Conservation (phyloP, 2,113 vertebrate species). For the Epinephelus moara region DNA sequence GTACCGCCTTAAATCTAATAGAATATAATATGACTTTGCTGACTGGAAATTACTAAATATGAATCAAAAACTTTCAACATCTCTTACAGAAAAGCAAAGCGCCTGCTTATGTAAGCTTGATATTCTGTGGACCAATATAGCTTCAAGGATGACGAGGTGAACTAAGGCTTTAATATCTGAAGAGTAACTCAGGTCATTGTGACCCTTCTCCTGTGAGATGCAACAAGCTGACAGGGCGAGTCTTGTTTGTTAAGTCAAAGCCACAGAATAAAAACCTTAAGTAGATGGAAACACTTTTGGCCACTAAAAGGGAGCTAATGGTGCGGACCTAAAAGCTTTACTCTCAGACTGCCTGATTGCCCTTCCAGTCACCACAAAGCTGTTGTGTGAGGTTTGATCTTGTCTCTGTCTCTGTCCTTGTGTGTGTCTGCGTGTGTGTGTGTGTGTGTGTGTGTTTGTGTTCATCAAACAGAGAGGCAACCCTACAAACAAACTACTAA, state of each 20-base stretch:
- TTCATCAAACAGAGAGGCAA: constrained; percentile 4
- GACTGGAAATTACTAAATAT: not conserved
- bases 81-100: not conserved
- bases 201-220: not conserved
- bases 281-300: constrained; percentile 35
- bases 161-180: not conserved
- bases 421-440: not conserved
- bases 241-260: constrained; percentile 30
- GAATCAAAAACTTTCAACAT: not conserved
- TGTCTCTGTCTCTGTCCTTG: not conserved
- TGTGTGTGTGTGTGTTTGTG: not conserved
- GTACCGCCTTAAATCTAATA: too few relatives aligned
- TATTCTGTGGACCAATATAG: not conserved
- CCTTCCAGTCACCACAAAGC: constrained; percentile 23
- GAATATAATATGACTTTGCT: not conserved
- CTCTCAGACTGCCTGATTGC: constrained; percentile 25
- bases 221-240: constrained; percentile 12
- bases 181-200: not conserved
- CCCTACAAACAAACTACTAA: not conserved
- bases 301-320: constrained; percentile 64
- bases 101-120: not conserved
- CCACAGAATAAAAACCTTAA: constrained; percentile 31
- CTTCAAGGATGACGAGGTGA: not conserved
- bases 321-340: constrained; percentile 64
- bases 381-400: not conserved